Evolutionary conservation across 2,888 invertebrate genomes (phyloP).

Genomic region (Aporophyla lueneburgensis): DNA sequence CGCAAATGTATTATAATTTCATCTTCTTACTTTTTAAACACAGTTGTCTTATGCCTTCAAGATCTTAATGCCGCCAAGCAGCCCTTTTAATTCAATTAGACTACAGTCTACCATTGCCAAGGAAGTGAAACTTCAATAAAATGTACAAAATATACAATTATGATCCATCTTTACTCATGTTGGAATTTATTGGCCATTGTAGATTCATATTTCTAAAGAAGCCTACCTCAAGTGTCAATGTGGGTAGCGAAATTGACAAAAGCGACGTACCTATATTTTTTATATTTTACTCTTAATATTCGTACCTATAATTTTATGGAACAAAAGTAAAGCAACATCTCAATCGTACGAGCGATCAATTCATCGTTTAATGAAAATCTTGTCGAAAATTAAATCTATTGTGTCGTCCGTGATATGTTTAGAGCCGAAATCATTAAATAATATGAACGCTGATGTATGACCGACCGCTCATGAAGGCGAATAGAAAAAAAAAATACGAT

Average conservation of each 20-base stretch:
- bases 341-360: slow-evolving; percentile 70
- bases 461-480: slow-evolving; percentile 72
- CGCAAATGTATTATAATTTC: slow-evolving; percentile 63
- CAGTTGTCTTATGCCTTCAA: slow-evolving; percentile 21
- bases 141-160: slow-evolving; percentile 25
- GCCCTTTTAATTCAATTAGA: not conserved
- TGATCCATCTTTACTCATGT: slow-evolving; percentile 14
- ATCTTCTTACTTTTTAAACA: slow-evolving; percentile 56
- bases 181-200: slow-evolving; percentile 23
- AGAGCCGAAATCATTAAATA: slow-evolving; percentile 64
- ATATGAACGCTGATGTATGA: slow-evolving; percentile 62
- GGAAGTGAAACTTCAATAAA: slow-evolving; percentile 33
- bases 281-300: slow-evolving; percentile 52
- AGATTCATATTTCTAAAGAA: slow-evolving; percentile 33
- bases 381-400: slow-evolving; percentile 66
- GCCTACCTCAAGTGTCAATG: slow-evolving; percentile 46
- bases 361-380: slow-evolving; percentile 61
- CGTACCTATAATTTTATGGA: slow-evolving; percentile 77
- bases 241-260: slow-evolving; percentile 62
- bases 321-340: slow-evolving; percentile 86
- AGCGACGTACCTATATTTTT: slow-evolving; percentile 42
- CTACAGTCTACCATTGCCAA: slow-evolving; percentile 14
- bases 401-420: slow-evolving; percentile 82
- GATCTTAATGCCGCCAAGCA: slow-evolving; percentile 7
- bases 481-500: slow-evolving; percentile 57